These are phyloP conservation scores for Idaea straminata DNA, from an alignment of 2,888 invertebrate species.

Conservation along the genomic window DNA sequence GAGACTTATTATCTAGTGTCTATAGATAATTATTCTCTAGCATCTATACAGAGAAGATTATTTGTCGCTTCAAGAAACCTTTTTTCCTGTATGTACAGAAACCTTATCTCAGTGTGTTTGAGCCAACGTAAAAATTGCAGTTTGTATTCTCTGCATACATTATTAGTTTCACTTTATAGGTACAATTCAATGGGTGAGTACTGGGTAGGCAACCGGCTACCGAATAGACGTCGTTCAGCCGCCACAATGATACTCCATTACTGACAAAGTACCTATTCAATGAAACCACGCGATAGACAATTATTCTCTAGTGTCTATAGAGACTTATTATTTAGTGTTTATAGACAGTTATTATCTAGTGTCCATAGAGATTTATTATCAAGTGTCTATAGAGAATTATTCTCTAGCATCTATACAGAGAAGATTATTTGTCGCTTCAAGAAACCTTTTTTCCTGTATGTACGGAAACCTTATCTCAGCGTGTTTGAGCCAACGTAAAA, in stretches of 20 bases:
- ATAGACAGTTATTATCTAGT: no score
- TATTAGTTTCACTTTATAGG: slow-evolving; percentile 1
- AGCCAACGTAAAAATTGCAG: neutral
- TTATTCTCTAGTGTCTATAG: no score
- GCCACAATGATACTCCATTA: neutral
- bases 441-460: neutral
- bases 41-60: no score
- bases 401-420: no score
- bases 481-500: neutral
- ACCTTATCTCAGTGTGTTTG: neutral
- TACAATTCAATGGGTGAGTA: neutral
- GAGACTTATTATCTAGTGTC: no score
- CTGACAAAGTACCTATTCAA: neutral
- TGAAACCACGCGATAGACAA: slow-evolving; percentile 11
- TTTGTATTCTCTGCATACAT: neutral
- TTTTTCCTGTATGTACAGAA: neutral
- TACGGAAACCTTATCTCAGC: neutral
- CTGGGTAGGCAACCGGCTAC: neutral
- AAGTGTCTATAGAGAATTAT: no score
- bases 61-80: neutral
- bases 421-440: no score
- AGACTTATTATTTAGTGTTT: no score
- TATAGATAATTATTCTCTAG: neutral
- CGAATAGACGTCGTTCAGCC: neutral
- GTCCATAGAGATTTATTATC: no score